Evolutionary conservation across 2,797 vertebrate genomes (phyloP), one percentile per base, ranked within the genome.

Genomic region (Garrulus glandarius): DNA sequence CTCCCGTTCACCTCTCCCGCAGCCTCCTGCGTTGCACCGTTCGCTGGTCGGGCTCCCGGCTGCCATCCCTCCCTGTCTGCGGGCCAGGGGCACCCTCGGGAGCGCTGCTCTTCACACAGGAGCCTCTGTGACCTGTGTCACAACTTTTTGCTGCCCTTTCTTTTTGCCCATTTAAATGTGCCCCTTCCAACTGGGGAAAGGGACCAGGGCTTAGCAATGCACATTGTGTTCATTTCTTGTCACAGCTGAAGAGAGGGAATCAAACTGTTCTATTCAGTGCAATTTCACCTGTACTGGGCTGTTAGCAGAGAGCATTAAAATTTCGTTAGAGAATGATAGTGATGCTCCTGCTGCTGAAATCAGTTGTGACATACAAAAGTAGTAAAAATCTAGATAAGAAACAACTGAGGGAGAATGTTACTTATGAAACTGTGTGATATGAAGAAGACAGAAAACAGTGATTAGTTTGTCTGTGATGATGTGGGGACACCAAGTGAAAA

Each of bases 1-100:
- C 10, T 52, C 32, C 41, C 2, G 0, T 29, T 70, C 41, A 0
- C 4, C 18, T 59, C 4, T 70, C 20, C 39, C 3, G 1, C 24
- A 50, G 39, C 34, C 14, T 10, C 36, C 20, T 18, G 10, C 1
- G 1, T 4, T 24, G 34, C 18, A 1, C 26, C 8, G 30, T 30
- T 77, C 3, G 0, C 21, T 4, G 10, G 32, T 9, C 2, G 3
- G 6, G 15, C 63, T 72, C 41, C 56, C 32, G 4, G 2, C 49
- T 13, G 34, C 20, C 55, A 5, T 50, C 67, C 37, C 10, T 30
- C n/a, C 21, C 19, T 4, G 0, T 20, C 27, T n/a, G 17, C 13
- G 2, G 19, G 9, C 24, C 69, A 17, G 5, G 17, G 6, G 30
- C 55, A 6, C 27, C 12, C 27, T 24, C 27, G 15, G 21, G 52